Evolutionary conservation across 2,888 invertebrate genomes (phyloP), one percentile per base, ranked within the genome.

Genomic region (Brachypterus glaber): DNA sequence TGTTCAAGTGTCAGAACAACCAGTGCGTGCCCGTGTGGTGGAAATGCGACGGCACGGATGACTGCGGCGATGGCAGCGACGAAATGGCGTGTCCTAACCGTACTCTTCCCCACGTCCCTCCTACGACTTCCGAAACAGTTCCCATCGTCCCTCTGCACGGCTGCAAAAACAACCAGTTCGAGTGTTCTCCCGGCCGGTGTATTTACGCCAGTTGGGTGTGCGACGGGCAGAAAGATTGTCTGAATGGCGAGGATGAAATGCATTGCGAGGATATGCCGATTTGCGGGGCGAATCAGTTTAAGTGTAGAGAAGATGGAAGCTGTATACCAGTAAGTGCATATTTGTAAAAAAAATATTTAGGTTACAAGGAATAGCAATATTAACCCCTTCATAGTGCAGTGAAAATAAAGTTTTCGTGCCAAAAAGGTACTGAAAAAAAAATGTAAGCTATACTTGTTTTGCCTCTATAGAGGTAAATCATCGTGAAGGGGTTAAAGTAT

Each of bases 21-120:
- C 77, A 76, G 58, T 85, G 84, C 53, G 70, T 85, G 30, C 84
- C 84, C 0, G 76, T 77, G 45, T 82, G 82, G 80, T 84, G 84
- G 87, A 76, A 82, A 45, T 87, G 87, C 55, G 87, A 87, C 54
- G 74, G 69, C 16, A 78, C 82, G 1, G 72, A 80, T 49, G 87
- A 87, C 52, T 87, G 87, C 47, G 79, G 76, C 0, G 85, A 87
- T 47, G 70, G 71, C 26, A 79, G 80, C 0, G 87, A 88, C 54
- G 88, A 88, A 57, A 46, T 73, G 0, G 81, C 79, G 17, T 50
- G 54, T 44, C 3, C 29, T 18, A 14, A 5, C 25, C 37, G 5
- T n/a, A 7, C 3, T n/a, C 14, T 21, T 4, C 31, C 14, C 25
- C 38, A 37, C 7, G 1, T 25, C n/a, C 26, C 3, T 13, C 8